A percentile compares a stretch with the other conserved stretches of the same genome.
phyloP scores from a whole-genome alignment of 2,113 vertebrate genomes.

The Tichodroma muraria region DNA sequence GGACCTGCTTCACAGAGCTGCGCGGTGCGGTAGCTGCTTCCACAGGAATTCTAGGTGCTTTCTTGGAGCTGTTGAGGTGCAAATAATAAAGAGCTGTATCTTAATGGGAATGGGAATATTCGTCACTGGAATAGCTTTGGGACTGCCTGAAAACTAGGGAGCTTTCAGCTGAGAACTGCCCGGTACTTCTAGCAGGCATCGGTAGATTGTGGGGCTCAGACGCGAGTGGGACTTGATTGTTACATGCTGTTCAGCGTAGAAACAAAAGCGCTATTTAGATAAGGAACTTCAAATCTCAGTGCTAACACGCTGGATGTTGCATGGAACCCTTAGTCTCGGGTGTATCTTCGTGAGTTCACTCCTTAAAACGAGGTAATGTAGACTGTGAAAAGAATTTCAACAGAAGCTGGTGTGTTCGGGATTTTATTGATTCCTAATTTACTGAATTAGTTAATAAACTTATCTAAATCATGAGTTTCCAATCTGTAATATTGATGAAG shows the following conservation, averaged over 20 bases:
- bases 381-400: neutral
- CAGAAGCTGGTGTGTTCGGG: neutral
- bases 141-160: neutral
- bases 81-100: neutral
- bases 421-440: neutral
- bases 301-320: too few species aligned
- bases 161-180: neutral
- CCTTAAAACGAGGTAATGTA: neutral
- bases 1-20: neutral
- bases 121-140: neutral
- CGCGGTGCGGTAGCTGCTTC: neutral
- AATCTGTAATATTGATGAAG: neutral
- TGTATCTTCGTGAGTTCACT: neutral
- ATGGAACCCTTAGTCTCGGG: neutral
- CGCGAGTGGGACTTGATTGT: fast-evolving
- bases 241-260: fast-evolving
- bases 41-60: fast-evolving
- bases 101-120: neutral
- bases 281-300: neutral
- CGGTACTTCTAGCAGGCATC: too few species aligned
- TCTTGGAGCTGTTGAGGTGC: neutral
- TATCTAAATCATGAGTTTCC: neutral
- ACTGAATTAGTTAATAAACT: neutral
- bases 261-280: fast-evolving
- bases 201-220: neutral